Evolutionary conservation across 2,888 invertebrate genomes (phyloP).

Genomic region (Drosophila picticornis): DNA sequence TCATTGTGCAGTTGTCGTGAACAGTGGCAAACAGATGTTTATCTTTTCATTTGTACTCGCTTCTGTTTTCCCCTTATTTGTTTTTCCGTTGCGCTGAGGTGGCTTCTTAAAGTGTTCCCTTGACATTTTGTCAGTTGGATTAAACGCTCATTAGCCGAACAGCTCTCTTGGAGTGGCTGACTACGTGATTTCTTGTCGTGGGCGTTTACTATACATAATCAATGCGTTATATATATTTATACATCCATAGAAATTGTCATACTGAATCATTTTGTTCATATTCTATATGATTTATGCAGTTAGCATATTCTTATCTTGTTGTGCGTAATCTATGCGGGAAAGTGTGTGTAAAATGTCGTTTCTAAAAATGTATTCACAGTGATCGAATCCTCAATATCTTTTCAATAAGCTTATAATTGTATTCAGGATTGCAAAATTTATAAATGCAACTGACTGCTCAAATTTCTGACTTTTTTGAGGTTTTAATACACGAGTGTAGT

Average conservation of each 20-base stretch:
- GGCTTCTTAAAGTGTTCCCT: constrained; percentile 55
- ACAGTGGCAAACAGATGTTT: constrained; percentile 62
- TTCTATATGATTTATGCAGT: not conserved
- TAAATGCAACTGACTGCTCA: too few relatives aligned
- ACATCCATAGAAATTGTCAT: not conserved
- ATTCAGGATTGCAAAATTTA: too few relatives aligned
- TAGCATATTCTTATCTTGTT: not conserved
- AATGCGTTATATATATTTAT: not conserved
- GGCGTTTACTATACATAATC: constrained; percentile 5
- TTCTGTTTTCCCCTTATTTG: constrained; percentile 15
- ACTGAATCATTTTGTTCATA: not conserved
- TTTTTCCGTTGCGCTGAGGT: constrained; percentile 27
- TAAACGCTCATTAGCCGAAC: constrained; percentile 69
- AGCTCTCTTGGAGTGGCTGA: constrained; percentile 21
- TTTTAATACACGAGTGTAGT: too few relatives aligned
- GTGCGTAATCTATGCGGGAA: not conserved
- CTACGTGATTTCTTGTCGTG: constrained; percentile 7
- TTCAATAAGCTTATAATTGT: not conserved
- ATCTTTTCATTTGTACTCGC: constrained; percentile 50
- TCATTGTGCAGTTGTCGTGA: constrained; percentile 37
- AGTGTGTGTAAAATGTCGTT: not conserved
- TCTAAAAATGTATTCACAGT: not conserved
- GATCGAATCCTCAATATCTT: not conserved
- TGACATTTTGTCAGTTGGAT: constrained; percentile 73
- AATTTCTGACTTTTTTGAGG: too few relatives aligned